Evolutionary conservation across 2,797 vertebrate species (phyloP).

Genomic region (Galagoides demidoff): DNA sequence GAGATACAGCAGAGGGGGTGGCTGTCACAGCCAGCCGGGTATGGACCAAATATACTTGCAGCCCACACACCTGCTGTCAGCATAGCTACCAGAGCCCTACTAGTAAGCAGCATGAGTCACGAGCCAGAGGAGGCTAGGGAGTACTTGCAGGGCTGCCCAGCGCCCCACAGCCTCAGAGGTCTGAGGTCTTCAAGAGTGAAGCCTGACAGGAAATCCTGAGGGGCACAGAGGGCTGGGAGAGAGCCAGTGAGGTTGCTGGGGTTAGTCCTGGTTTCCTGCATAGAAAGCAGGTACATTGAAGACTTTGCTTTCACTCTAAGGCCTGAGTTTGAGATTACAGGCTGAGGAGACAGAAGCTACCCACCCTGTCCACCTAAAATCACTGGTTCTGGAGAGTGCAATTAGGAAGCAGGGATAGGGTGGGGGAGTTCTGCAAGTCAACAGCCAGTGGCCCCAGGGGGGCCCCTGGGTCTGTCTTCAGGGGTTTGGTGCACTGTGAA

Average conservation of each 20-base stretch:
- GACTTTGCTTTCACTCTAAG: not conserved
- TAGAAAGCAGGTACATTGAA: not conserved
- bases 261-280: not conserved
- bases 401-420: not conserved
- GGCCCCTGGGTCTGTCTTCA: not conserved
- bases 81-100: not conserved
- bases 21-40: not conserved
- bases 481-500: not conserved
- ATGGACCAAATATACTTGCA: conserved; percentile 40
- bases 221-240: not conserved
- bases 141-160: not conserved
- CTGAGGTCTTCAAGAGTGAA: not conserved
- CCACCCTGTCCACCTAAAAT: not conserved
- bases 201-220: not conserved
- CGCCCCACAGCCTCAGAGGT: not conserved
- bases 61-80: conserved; percentile 75
- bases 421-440: not conserved
- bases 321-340: not conserved
- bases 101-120: conserved; percentile 27
- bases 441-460: not conserved
- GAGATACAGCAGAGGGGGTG: conserved; percentile 52
- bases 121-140: not conserved
- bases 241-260: not conserved
- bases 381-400: not conserved
- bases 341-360: not conserved